phyloP scores from a whole-genome alignment of 2,113 vertebrate genomes.

The Gasterosteus aculeatus region DNA sequence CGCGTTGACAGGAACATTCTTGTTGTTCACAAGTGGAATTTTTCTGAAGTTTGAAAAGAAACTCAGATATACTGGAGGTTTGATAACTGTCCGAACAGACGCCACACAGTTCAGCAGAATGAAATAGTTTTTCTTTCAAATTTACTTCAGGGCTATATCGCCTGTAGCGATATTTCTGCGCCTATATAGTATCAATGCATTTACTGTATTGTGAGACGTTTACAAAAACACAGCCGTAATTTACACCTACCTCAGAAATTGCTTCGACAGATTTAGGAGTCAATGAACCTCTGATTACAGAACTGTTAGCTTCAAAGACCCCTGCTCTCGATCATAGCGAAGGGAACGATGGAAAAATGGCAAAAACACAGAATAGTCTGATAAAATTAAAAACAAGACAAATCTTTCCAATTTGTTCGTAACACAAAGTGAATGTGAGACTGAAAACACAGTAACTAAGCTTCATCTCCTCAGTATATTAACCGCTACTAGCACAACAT shows the following conservation, averaged over 20 bases:
- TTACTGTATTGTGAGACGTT: not conserved
- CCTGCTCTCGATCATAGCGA: not conserved
- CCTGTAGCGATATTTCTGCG: too few relatives aligned
- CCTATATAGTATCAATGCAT: too few relatives aligned
- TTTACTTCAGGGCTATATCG: not conserved
- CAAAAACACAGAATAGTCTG: not conserved
- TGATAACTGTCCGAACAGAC: not conserved
- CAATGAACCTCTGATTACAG: not conserved
- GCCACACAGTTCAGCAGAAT: not conserved
- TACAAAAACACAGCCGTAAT: not conserved
- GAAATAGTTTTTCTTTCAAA: not conserved
- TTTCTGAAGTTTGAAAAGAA: constrained; percentile 12
- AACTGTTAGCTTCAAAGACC: not conserved
- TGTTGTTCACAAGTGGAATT: constrained; percentile 21
- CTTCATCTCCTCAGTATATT: not conserved
- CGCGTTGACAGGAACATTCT: constrained; percentile 53
- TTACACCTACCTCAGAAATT: not conserved
- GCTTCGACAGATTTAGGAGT: not conserved
- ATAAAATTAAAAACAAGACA: not conserved
- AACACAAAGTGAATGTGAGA: not conserved
- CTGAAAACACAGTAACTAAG: not conserved
- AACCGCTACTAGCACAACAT: not conserved
- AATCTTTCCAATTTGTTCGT: not conserved
- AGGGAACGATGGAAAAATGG: not conserved
- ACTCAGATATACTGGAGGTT: not conserved